Base-by-base conservation (phyloP, 1,140 invertebrate genomes). In the Lepidurus apus region DNA sequence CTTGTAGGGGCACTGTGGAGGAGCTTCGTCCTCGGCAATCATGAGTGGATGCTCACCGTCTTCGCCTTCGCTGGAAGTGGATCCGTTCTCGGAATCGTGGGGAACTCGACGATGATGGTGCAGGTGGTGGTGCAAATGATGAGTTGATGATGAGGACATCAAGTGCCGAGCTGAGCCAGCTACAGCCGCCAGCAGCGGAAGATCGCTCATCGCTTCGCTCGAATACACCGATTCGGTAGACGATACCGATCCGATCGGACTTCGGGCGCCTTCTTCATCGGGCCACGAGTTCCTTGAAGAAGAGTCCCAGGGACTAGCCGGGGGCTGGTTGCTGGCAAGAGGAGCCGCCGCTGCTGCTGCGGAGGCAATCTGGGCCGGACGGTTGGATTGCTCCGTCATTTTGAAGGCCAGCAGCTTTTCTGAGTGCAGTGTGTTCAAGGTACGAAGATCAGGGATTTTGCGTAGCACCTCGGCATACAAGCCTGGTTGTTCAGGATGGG, bases 321-420 rank as follows among this genome's bases (percentile, higher is more conserved):
- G 47, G 42, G 81, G 80, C 17, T 78, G 44, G 42, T 76, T 76
- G 74, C 74, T 74, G 73, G 74, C 73, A 53, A 75, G 44, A n/a
- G 42, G 74, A 47, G 77, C 47, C 42, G 47, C 73, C 6, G 74
- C 53, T 45, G 43, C 73, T 53, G 79, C 43, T 42, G 42, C 24
- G 34, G 78, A n/a, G 26, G 73, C 42, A 13, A 42, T 75, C 21
- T 76, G 73, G 43, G 73, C 73, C 34, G 74, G 74, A 9, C 44
- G 75, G 53, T 79, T 47, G 53, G 43, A 45, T 82, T 94, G 92
- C 84, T 95, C 92, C 24, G 93, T 93, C 91, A 92, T 92, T 83
- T 95, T 94, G 86, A 95, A 96, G 1, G 96, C 95, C 17, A 98
- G 88, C 42, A 98, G 87, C 84, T 98, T 98, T 84, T 98, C 97